A percentile compares a stretch with the other conserved stretches of the same genome.
Evolutionary conservation across 2,113 vertebrate genomes (phyloP).

Genomic region (Poeciliopsis retropinna): DNA sequence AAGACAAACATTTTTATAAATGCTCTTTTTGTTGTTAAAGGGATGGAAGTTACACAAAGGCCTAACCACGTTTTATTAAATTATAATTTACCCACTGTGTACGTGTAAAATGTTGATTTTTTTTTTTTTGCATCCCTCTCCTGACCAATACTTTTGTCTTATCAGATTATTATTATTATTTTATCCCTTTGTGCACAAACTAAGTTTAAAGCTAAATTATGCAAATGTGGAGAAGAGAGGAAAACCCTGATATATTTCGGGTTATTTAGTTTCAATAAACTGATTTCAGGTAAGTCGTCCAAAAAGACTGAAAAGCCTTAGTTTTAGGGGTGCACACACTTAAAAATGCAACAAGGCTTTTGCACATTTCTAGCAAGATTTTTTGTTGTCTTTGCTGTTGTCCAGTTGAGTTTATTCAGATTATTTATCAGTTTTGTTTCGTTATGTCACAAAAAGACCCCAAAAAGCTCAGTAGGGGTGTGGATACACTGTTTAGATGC

Average conservation of each 20-base stretch:
- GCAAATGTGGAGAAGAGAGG: not conserved
- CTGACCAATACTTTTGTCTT: no score
- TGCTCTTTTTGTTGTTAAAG: no score
- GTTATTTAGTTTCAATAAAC: not conserved
- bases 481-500: not conserved
- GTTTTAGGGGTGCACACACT: not conserved
- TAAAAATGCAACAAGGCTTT: not conserved
- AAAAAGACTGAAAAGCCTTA: not conserved
- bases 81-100: no score
- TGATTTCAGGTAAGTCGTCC: not conserved
- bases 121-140: no score
- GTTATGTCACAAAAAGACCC: not conserved
- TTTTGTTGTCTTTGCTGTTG: not conserved
- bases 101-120: no score
- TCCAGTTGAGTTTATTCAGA: not conserved
- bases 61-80: no score
- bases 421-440: not conserved
- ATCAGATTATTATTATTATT: not conserved
- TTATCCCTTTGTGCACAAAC: not conserved
- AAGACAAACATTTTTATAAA: not conserved
- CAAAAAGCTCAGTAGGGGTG: not conserved
- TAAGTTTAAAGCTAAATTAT: no score
- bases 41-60: no score
- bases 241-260: no score
- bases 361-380: not conserved